A percentile compares a stretch with the other conserved stretches of the same genome.
phyloP scores from a whole-genome alignment of 2,113 vertebrate genomes.

The Poicephalus gulielmi region DNA sequence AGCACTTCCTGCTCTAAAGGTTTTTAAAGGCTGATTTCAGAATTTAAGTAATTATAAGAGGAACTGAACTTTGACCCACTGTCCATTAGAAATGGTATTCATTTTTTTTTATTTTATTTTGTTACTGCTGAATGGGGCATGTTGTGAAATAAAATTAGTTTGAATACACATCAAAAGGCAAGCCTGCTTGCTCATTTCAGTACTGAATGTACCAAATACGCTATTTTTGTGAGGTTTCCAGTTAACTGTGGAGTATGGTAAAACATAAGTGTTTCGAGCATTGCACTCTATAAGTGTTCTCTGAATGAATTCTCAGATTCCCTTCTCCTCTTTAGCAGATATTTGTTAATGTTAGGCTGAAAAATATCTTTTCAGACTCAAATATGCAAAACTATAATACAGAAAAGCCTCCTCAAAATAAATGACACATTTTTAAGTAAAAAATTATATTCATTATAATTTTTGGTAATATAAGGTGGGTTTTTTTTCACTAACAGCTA shows the following conservation, averaged over 20 bases:
- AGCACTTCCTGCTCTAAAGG: neutral
- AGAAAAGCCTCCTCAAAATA: neutral
- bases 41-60: neutral
- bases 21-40: neutral
- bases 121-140: neutral
- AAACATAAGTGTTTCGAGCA: neutral
- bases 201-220: slow-evolving; percentile 1
- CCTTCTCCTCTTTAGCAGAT: neutral
- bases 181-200: neutral
- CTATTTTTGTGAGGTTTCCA: slow-evolving; percentile 6
- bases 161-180: neutral
- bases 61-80: slow-evolving; percentile 33
- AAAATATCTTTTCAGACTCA: neutral
- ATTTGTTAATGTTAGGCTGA: neutral
- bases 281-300: neutral
- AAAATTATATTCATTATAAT: neutral
- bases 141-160: neutral
- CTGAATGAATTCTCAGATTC: neutral
- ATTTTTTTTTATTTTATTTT: neutral
- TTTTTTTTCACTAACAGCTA: neutral
- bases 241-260: neutral
- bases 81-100: neutral
- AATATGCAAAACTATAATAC: neutral
- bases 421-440: neutral
- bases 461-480: neutral